phyloP scores from a whole-genome alignment of 2,888 invertebrate species.

The Heteropelma amictum region DNA sequence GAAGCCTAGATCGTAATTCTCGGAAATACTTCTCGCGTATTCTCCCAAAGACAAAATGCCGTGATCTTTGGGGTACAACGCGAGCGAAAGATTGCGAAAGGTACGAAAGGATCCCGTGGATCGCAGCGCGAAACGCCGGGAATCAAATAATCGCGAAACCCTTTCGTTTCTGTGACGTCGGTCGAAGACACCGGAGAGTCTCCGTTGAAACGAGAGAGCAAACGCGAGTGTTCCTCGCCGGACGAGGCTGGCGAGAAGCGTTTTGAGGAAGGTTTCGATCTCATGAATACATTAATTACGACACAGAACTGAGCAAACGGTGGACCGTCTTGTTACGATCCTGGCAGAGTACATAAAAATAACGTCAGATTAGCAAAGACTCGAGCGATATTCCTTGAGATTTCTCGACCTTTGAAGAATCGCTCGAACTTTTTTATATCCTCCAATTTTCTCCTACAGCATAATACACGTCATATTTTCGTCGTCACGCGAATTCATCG shows the following conservation, averaged over 20 bases:
- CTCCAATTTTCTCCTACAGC: not conserved
- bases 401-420: not conserved
- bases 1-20: slow-evolving; percentile 43
- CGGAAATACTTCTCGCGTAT: slow-evolving; percentile 46
- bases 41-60: not conserved
- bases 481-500: not conserved
- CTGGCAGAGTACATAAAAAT: slow-evolving; percentile 1
- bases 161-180: slow-evolving; percentile 1
- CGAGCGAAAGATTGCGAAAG: slow-evolving; percentile 12
- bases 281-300: slow-evolving; percentile 43
- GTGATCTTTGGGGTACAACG: too few species aligned
- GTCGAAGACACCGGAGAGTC: not conserved
- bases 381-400: not conserved
- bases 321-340: not conserved
- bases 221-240: slow-evolving; percentile 2
- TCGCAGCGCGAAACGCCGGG: not conserved
- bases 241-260: slow-evolving; percentile 15
- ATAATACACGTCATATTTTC: not conserved
- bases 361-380: not conserved
- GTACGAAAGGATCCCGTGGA: too few species aligned
- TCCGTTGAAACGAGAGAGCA: not conserved
- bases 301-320: slow-evolving; percentile 25
- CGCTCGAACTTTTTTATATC: not conserved
- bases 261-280: slow-evolving; percentile 29
- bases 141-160: slow-evolving; percentile 5